A percentile compares a stretch with the other conserved stretches of the same genome.
phyloP scores from a whole-genome alignment of 2,888 invertebrate species.

The Acleris literana region DNA sequence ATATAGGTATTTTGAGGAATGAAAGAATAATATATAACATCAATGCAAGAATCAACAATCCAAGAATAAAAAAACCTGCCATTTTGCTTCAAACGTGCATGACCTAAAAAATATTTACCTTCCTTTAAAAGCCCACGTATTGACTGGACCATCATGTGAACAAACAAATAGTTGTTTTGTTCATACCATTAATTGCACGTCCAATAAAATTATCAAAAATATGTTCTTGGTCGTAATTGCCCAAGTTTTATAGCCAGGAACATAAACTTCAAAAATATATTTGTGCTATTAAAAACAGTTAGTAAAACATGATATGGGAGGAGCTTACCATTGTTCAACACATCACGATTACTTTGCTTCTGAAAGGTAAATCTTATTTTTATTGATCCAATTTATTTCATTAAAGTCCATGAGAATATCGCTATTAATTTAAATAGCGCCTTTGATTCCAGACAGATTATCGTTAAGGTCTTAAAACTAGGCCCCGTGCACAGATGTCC shows the following conservation, averaged over 20 bases:
- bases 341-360: not conserved
- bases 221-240: constrained; percentile 23
- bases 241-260: constrained; percentile 26
- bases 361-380: constrained; percentile 34
- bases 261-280: constrained; percentile 20
- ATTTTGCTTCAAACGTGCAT: too few relatives aligned
- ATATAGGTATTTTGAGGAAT: too few relatives aligned
- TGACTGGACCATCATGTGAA: too few relatives aligned
- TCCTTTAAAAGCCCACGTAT: too few relatives aligned
- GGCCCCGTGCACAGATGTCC: too few relatives aligned
- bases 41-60: too few relatives aligned
- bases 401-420: constrained; percentile 8
- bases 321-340: constrained; percentile 20
- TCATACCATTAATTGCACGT: not conserved
- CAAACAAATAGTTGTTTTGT: too few relatives aligned
- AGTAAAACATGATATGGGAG: constrained; percentile 31
- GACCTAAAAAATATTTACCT: too few relatives aligned
- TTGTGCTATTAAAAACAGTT: constrained; percentile 13
- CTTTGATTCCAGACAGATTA: not conserved
- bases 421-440: constrained; percentile 13
- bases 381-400: constrained; percentile 26
- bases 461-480: not conserved
- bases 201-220: constrained; percentile 19
- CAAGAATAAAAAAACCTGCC: too few relatives aligned
- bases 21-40: too few relatives aligned